Percentiles rank a stretch among this genome's conserved stretches.
These are phyloP conservation scores for Orthosia gracilis DNA, from an alignment of 2,888 invertebrate species.

Conservation along the genomic window DNA sequence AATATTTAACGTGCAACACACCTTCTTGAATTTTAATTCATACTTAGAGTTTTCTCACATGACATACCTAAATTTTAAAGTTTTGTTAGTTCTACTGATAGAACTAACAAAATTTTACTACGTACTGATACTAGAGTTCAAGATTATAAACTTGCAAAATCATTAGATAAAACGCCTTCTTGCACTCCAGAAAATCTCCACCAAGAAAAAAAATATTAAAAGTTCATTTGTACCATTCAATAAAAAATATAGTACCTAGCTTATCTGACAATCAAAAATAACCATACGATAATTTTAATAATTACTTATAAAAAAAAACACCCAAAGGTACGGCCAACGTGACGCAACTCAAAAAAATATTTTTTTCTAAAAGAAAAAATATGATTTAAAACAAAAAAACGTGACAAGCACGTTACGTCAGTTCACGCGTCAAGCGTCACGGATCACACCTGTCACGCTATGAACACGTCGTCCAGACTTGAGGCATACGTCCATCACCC, in stretches of 20 bases:
- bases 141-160: too few species aligned
- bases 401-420: conserved; percentile 74
- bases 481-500: conserved; percentile 84
- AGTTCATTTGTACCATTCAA: not conserved
- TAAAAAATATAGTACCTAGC: not conserved
- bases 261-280: not conserved
- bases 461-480: conserved; percentile 79
- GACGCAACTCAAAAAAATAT: not conserved
- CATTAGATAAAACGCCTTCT: too few species aligned
- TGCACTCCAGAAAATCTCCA: too few species aligned
- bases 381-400: conserved; percentile 49
- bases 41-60: too few species aligned
- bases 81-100: too few species aligned
- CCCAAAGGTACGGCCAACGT: not conserved
- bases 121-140: too few species aligned
- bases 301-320: conserved; percentile 3
- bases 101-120: too few species aligned
- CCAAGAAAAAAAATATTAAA: too few species aligned
- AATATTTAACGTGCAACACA: conserved; percentile 1
- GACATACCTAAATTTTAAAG: too few species aligned
- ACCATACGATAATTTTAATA: not conserved
- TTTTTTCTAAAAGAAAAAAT: conserved; percentile 37
- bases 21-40: too few species aligned
- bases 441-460: conserved; percentile 79
- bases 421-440: conserved; percentile 74